Evolutionary conservation across 1,140 invertebrate genomes (phyloP), one percentile per base, ranked within the genome.

Genomic region (Fopius arisanus): DNA sequence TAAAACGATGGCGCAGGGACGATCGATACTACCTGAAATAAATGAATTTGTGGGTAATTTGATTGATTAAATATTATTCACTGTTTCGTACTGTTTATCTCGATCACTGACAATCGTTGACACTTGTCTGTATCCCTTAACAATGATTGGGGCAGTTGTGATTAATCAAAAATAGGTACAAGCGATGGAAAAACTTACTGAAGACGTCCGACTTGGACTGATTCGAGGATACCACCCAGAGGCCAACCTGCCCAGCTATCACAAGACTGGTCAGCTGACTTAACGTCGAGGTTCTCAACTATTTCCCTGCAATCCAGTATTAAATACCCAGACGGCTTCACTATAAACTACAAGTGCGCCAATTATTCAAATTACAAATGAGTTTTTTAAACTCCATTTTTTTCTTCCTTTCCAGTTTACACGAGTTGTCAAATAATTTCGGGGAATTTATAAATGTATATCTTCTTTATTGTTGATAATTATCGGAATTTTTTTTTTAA

Each of bases 201-300:
- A 65, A 65, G 54, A 31, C 29, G 62, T 65, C 62, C 28, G n/a
- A 65, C 26, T 31, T 31, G 28, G 62, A 65, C 62, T 65, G 62
- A 65, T 33, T 31, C 62, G 62, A 65, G 62, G 78, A 78, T 74
- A 73, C 67, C 79, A 85, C 77, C 73, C 79, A 83, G 74, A 72
- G 41, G 77, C 76, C 54, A 78, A 77, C 77, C 77, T 81, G 79
- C 72, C 67, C 75, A 80, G 78, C 76, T 85, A 85, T 87, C 85
- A 87, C 82, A 86, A 86, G 85, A 75, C 79, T 70, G 76, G 79
- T 78, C 75, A 77, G 75, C 75, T 77, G 75, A 77, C 72, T 77
- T 31, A 59, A 33, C 43, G 71, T 63, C 29, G 59, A 16, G 41
- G 43, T 73, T 67, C 51, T 54, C 71, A 73, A 48, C n/a, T 5